Percentiles rank a stretch among this genome's conserved stretches.
These are phyloP conservation scores for Fopius arisanus DNA, from an alignment of 1,140 invertebrate genomes.

Conservation along the genomic window DNA sequence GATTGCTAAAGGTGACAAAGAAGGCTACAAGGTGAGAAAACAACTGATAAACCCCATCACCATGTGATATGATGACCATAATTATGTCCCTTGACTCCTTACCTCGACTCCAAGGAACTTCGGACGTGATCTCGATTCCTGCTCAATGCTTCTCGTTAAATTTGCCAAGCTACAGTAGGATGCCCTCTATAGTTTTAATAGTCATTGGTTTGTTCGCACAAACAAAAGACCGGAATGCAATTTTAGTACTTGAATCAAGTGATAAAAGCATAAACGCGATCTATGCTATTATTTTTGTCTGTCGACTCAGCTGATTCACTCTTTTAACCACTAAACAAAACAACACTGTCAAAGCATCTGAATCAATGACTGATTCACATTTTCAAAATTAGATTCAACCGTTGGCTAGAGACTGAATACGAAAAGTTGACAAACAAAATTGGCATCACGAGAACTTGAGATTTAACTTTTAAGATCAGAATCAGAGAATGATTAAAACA, in stretches of 20 bases:
- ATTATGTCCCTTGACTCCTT: conserved; percentile 30
- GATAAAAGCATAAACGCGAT: not conserved
- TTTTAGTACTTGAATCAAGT: not conserved
- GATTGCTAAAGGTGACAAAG: not conserved
- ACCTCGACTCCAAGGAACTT: conserved; percentile 43
- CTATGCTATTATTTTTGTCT: not conserved
- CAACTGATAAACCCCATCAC: not conserved
- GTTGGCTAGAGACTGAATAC: not conserved
- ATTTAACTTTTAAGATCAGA: too few species aligned
- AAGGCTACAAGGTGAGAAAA: not conserved
- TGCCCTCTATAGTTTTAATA: conserved; percentile 49
- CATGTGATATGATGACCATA: not conserved
- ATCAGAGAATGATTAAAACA: too few species aligned
- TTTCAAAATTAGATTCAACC: not conserved
- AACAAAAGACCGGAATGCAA: not conserved
- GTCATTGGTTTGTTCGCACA: conserved; percentile 4
- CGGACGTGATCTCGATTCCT: conserved; percentile 34
- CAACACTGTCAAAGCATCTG: not conserved
- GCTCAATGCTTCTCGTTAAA: conserved; percentile 50
- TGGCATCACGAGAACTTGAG: not conserved
- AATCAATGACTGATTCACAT: not conserved
- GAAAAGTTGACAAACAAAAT: not conserved
- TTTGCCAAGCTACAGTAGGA: conserved; percentile 63
- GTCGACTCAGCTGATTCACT: not conserved
- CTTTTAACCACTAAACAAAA: not conserved